These are phyloP conservation scores for Lithophane socia DNA, from an alignment of 2,888 invertebrate species.

Conservation along the genomic window DNA sequence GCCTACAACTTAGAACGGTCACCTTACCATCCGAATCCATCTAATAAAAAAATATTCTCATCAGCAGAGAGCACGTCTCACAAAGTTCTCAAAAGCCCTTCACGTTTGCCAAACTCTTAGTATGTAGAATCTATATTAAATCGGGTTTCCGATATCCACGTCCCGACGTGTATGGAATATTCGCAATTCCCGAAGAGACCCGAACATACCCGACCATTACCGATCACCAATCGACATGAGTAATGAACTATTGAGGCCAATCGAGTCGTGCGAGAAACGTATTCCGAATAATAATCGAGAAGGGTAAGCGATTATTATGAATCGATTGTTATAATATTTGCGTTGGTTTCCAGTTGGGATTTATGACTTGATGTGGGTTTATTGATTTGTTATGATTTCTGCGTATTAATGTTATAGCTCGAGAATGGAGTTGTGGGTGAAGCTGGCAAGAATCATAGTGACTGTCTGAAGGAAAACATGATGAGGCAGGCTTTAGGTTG, in stretches of 20 bases:
- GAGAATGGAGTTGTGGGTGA: neutral
- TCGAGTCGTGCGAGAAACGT: constrained; percentile 61
- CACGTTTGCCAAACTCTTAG: constrained; percentile 27
- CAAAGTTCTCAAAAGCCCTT: constrained; percentile 26
- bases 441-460: neutral
- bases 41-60: constrained; percentile 17
- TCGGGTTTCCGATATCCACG: constrained; percentile 41
- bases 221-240: constrained; percentile 66
- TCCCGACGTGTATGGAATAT: constrained; percentile 54
- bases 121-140: constrained; percentile 54
- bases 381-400: constrained; percentile 17
- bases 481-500: neutral
- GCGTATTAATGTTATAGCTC: neutral
- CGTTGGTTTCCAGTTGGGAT: constrained; percentile 33
- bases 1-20: neutral
- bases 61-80: constrained; percentile 17
- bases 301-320: constrained; percentile 54
- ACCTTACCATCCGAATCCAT: neutral
- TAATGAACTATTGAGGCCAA: constrained; percentile 71
- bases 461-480: neutral
- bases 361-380: constrained; percentile 40
- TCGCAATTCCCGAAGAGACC: constrained; percentile 25
- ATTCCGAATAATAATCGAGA: constrained; percentile 61
- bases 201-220: constrained; percentile 61
- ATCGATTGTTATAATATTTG: constrained; percentile 59